Evolutionary conservation across 2,797 vertebrate genomes (phyloP).

Genomic region (Sitta carolinensis): DNA sequence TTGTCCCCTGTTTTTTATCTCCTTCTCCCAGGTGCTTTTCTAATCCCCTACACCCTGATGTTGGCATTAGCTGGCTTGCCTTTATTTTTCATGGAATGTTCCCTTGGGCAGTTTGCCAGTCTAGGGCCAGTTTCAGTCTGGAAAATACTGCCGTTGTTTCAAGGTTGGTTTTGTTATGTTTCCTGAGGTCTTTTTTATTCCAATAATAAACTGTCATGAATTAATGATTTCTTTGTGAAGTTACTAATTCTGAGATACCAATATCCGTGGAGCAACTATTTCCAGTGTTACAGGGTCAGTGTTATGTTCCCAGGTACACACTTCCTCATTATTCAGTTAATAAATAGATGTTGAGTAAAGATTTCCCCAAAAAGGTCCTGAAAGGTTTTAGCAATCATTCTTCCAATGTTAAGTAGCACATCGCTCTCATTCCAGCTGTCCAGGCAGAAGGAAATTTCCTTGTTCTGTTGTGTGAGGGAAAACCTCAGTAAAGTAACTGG

Average conservation of each 20-base stretch:
- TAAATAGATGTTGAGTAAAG: not conserved
- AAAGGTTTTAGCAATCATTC: not conserved
- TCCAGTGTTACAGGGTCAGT: not conserved
- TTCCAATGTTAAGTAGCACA: not conserved
- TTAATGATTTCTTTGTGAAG: not conserved
- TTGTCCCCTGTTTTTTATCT: not conserved
- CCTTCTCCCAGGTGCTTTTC: slow-evolving; percentile 76
- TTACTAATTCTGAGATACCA: not conserved
- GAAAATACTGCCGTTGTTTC: slow-evolving; percentile 79
- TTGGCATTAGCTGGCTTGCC: slow-evolving; percentile 79
- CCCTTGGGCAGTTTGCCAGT: slow-evolving; percentile 82
- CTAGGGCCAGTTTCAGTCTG: slow-evolving; percentile 78
- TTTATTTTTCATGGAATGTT: slow-evolving; percentile 82
- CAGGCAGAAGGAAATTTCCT: not conserved
- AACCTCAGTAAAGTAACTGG: not conserved
- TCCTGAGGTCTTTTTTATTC: not conserved
- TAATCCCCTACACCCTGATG: slow-evolving; percentile 81
- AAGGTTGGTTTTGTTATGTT: slow-evolving; percentile 73
- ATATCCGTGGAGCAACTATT: not conserved
- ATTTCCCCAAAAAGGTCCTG: not conserved
- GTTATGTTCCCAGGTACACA: not conserved
- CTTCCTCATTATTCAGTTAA: not conserved
- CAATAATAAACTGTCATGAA: not conserved
- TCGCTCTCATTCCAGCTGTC: not conserved
- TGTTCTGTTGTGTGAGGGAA: not conserved